Base-by-base conservation (phyloP, 92 coral and sea anemone species). In the Phenganax marumi region DNA sequence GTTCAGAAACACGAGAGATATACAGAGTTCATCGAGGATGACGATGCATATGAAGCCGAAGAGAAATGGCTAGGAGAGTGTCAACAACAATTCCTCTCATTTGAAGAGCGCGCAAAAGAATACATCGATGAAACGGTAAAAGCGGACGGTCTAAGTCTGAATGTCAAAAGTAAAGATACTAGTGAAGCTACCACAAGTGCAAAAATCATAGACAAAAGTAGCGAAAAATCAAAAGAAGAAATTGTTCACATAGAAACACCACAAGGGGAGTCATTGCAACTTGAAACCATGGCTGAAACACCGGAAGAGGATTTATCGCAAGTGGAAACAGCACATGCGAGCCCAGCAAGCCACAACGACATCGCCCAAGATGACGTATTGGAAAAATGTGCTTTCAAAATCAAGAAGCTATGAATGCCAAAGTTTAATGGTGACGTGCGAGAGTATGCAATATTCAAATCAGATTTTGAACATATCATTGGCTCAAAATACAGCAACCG, bases 51-150 rank as follows among this genome's bases (percentile, higher is more conserved):
- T 76, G 84, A 76, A 63, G 84, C 69, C 13, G 84, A 87, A 79
- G 87, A 87, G 79, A 23, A 57, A 46, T 87, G 90, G 87, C 73
- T 87, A 79, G 87, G 70, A 76, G 90, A 87, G 77, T 87, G 90
- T 76, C 90, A 70, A 71, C 52, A 61, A 19, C 69, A 52, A 1
- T 87, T 87, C 50, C 58, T 87, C 77, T 78, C 57, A 16, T 58
- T 87, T 18, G 90, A 87, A 83, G 56, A 74, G 70, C 77, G 63
- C 25, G 87, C 87, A 11, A 55, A 87, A 50, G 62, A 52, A 7
- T 73, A 50, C 53, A 46, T 49, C 26, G 68, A 82, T 53, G 9
- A 56, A 23, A 47, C 82, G n/a, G n/a, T 56, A 56, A 56, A 56
- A 12, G 63, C 12, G 63, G n/a, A 56, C 6, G 12, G 18, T 10